A percentile compares a stretch with the other conserved stretches of the same genome.
Evolutionary conservation across 2,113 vertebrate species (phyloP).

Genomic region (Desmodus rotundus): DNA sequence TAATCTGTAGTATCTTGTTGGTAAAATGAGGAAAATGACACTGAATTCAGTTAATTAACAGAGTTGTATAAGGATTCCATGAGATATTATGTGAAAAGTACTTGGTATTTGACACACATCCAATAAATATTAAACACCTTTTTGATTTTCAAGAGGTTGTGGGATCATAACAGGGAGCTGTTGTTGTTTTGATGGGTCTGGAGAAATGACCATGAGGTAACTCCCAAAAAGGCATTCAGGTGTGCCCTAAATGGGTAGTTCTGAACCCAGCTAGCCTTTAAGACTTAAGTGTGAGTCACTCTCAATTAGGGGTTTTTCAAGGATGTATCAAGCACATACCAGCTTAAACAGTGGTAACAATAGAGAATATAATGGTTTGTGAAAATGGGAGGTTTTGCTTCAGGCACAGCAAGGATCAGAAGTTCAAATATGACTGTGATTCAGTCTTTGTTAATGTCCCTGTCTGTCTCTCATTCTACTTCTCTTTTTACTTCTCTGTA

Average conservation of each 20-base stretch:
- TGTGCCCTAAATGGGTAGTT: background rate
- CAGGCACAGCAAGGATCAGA: background rate
- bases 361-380: background rate
- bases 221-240: background rate
- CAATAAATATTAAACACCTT: background rate
- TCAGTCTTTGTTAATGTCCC: background rate
- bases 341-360: background rate
- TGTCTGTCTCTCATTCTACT: background rate
- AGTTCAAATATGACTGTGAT: background rate
- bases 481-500: background rate
- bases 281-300: background rate
- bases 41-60: background rate
- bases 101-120: background rate
- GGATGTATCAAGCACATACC: rapidly evolving
- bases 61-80: background rate
- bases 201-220: background rate
- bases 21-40: background rate
- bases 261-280: background rate
- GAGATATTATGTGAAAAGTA: background rate
- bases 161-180: background rate
- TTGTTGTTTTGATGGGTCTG: background rate
- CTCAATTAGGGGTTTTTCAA: background rate
- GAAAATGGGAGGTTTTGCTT: background rate
- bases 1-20: background rate
- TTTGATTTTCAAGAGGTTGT: background rate